Evolutionary conservation across 2,113 vertebrate species (phyloP), one percentile per base, ranked within the genome.

Genomic region (Burhinus oedicnemus): DNA sequence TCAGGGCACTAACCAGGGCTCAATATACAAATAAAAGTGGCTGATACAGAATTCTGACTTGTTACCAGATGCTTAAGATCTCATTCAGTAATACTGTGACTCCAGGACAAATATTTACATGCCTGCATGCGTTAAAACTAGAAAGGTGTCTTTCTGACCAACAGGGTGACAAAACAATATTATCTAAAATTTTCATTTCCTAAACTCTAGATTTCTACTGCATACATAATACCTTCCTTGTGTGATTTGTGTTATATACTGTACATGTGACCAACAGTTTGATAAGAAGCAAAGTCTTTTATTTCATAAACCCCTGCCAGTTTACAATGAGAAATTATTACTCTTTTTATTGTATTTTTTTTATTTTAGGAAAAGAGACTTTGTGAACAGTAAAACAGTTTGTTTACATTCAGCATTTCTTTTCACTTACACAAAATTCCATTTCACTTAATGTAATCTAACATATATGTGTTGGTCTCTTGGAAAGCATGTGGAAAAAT

Each of bases 71-170:
- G 93, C 95, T 98, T 99, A 99, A 98, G 98, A 99, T 99, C 98
- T 99, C 98, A 99, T 99, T 99, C 98, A 99, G 99, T 99, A 99
- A 99, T 99, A 99, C 99, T 99, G 99, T 99, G 99, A 99, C 98
- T 99, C 98, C 99, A 99, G 99, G 99, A 99, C 99, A 99, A 99
- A 99, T 99, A 99, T 99, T 99, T 99, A 99, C 99, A 99, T 99
- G 99, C 99, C 99, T 99, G 99, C 99, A 99, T 99, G 99, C 99
- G 98, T 99, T 99, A 99, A 99, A 99, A 99, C 99, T 99, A 99
- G 99, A 99, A 99, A 99, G 99, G 98, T 98, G 98, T 99, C 99
- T 98, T 99, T 98, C 98, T 98, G 98, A 99, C 99, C 98, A 99
- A 99, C 98, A 99, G 98, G 98, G 99, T 99, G 99, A 99, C 99